Conservation (phyloP, 1,140 invertebrate genomes). For the Agrilus planipennis region DNA sequence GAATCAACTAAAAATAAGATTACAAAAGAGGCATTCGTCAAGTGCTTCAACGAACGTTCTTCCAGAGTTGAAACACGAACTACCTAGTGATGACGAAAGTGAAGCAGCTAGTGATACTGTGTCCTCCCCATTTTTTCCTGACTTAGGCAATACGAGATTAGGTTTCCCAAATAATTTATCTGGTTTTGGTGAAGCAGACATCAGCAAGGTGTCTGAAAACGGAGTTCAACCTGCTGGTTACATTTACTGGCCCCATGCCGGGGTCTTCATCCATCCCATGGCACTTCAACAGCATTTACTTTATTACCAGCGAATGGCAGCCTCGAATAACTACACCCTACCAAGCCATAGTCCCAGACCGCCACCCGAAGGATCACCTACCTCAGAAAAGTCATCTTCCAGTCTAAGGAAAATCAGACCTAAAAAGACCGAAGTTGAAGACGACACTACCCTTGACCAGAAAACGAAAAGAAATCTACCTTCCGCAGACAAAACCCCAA, state of each 20-base stretch:
- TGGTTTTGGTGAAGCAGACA: not conserved
- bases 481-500: slow-evolving; percentile 37
- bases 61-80: slow-evolving; percentile 41
- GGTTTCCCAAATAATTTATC: slow-evolving; percentile 7
- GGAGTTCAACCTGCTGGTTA: slow-evolving; percentile 20
- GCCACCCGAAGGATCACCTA: slow-evolving; percentile 12
- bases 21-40: slow-evolving; percentile 47
- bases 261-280: slow-evolving; percentile 59
- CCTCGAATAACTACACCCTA: slow-evolving; percentile 31
- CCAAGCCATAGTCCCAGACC: slow-evolving; percentile 19
- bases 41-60: slow-evolving; percentile 41
- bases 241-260: slow-evolving; percentile 57
- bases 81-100: slow-evolving; percentile 40
- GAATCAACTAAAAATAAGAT: slow-evolving; percentile 50
- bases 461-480: slow-evolving; percentile 27
- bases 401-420: slow-evolving; percentile 25
- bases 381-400: slow-evolving; percentile 4
- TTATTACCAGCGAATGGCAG: slow-evolving; percentile 59
- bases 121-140: slow-evolving; percentile 13
- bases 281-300: slow-evolving; percentile 56
- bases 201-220: slow-evolving; percentile 12
- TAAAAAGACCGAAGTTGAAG: slow-evolving; percentile 17
- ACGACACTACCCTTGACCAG: slow-evolving; percentile 15
- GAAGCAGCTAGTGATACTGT: slow-evolving; percentile 42
- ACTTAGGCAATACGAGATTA: slow-evolving; percentile 4